Percentiles rank a stretch among this genome's conserved stretches.
These are phyloP conservation scores for Synchiropus splendidus DNA, from an alignment of 2,113 vertebrate genomes.

Conservation along the genomic window DNA sequence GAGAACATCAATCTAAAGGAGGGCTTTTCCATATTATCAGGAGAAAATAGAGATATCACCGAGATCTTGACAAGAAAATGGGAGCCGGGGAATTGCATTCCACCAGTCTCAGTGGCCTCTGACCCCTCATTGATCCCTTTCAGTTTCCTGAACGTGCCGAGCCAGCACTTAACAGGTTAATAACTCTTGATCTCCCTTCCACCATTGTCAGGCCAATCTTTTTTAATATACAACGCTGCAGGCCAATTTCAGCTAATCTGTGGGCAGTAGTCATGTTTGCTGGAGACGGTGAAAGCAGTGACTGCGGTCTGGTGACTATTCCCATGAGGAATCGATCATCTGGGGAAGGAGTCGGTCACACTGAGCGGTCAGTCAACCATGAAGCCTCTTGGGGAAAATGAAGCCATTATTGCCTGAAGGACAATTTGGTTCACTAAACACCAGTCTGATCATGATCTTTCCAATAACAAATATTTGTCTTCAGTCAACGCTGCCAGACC, in stretches of 20 bases:
- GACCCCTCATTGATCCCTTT: conserved; percentile 22
- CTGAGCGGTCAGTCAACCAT: conserved; percentile 4
- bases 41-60: conserved; percentile 12
- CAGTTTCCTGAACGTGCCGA: not conserved
- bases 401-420: conserved; percentile 17
- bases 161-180: conserved; percentile 32
- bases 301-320: conserved; percentile 2
- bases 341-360: conserved; percentile 17
- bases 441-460: not conserved
- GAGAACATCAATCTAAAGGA: not conserved
- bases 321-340: conserved; percentile 7
- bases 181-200: conserved; percentile 27
- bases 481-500: not conserved
- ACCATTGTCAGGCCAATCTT: conserved; percentile 11
- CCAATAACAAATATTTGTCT: too few relatives aligned
- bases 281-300: conserved; percentile 4
- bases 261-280: conserved; percentile 4
- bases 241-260: conserved; percentile 19
- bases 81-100: conserved; percentile 17
- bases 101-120: conserved; percentile 10
- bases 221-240: conserved; percentile 18
- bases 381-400: conserved; percentile 7
- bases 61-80: conserved; percentile 12
- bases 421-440: not conserved
- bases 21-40: too few relatives aligned